Evolutionary conservation across 1,140 invertebrate genomes (phyloP).

Genomic region (Calephelis virginiensis): DNA sequence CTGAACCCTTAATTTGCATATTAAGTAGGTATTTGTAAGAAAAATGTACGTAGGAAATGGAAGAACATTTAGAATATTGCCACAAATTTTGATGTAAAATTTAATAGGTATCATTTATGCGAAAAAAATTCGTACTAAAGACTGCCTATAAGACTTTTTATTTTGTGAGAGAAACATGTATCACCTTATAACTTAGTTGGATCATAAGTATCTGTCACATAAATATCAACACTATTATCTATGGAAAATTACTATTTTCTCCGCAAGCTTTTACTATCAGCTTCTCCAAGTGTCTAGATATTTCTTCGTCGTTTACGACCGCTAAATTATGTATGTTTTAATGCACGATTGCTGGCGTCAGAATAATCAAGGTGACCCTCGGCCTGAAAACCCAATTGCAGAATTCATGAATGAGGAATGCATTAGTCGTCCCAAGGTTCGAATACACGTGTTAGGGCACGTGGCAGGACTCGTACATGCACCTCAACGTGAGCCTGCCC

Average conservation of each 20-base stretch:
- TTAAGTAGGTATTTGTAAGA: too few relatives aligned
- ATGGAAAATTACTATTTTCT: not conserved
- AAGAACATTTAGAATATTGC: too few relatives aligned
- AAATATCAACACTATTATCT: not conserved
- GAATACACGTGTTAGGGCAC: slow-evolving; percentile 43
- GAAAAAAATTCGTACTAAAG: too few relatives aligned
- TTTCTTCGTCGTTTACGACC: not conserved
- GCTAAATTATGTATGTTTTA: not conserved
- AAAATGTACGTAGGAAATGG: too few relatives aligned
- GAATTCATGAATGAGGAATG: slow-evolving; percentile 45
- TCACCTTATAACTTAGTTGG: too few relatives aligned
- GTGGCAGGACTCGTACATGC: slow-evolving; percentile 31
- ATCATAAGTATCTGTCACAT: not conserved
- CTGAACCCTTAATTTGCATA: too few relatives aligned
- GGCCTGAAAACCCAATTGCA: slow-evolving; percentile 55
- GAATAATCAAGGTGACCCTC: slow-evolving; percentile 28
- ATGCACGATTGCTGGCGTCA: slow-evolving; percentile 9
- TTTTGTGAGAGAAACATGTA: too few relatives aligned
- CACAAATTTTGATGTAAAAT: too few relatives aligned
- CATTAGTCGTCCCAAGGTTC: slow-evolving; percentile 40
- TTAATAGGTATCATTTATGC: too few relatives aligned
- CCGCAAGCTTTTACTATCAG: not conserved
- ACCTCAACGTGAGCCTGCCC: slow-evolving; percentile 45
- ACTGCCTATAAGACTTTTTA: too few relatives aligned
- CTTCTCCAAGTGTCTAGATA: not conserved